Base-by-base conservation (phyloP, 2,888 invertebrate genomes). In the Mimumesa dahlbomi region DNA sequence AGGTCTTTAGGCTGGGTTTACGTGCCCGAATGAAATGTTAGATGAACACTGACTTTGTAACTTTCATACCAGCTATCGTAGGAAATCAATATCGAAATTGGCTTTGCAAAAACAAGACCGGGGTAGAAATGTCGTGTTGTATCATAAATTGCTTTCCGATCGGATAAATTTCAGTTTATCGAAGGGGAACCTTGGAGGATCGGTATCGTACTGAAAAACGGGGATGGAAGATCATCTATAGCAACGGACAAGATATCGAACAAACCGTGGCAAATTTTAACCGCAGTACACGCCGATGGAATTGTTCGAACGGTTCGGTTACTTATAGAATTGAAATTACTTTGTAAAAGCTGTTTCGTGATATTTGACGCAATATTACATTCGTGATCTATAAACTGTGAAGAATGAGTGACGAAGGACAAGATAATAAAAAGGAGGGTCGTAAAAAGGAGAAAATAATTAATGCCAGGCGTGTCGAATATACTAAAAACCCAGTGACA, bases 161-260 rank as follows among this genome's bases (percentile, higher is more conserved):
- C n/a, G n/a, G n/a, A n/a, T n/a, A n/a, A n/a, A n/a, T n/a, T n/a
- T n/a, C n/a, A n/a, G n/a, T n/a, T n/a, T n/a, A n/a, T n/a, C n/a
- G n/a, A n/a, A n/a, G n/a, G n/a, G n/a, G n/a, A n/a, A n/a, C n/a
- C n/a, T n/a, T n/a, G n/a, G n/a, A n/a, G n/a, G n/a, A n/a, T n/a
- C n/a, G n/a, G n/a, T n/a, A n/a, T n/a, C 13, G 18, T 14, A 50
- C 21, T 19, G 4, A 16, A 18, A 14, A 4, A 42, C 9, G 6
- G 2, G 45, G 52, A 21, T 3, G 34, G 34, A 13, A 7, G 36
- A 40, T 56, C 9, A 43, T 21, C 73, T 70, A 79, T 77, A 46
- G 79, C 42, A 77, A 79, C 79, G 54, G 25, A 18, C 14, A 21
- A 19, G n/a, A 5, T 68, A 78, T 79, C 66, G 79, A 79, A 80